Base-by-base conservation (phyloP, 2,888 invertebrate species). In the Rhodophaea formosa region DNA sequence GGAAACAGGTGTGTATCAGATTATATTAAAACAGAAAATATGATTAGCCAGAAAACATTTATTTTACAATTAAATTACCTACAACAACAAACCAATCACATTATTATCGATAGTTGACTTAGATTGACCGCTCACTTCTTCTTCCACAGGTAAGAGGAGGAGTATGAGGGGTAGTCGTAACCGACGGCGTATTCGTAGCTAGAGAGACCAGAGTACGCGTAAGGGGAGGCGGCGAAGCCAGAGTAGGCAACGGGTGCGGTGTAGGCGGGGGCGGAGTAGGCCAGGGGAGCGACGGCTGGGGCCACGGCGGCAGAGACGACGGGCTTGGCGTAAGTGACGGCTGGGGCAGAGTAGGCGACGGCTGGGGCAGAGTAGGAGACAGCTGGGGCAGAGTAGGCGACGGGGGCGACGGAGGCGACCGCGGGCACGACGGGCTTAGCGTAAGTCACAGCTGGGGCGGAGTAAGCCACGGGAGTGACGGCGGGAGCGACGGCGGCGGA, bases 281-380 rank as follows among this genome's bases (percentile, higher is more conserved):
- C 59, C 1, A 62, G 63, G 2, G 65, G 57, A 1, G 64, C 59
- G 56, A 63, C 63, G 5, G 64, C 57, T 8, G 59, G 57, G 6
- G 59, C 59, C 17, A 61, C 53, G 14, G 44, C 56, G 14, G 56
- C 47, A 3, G 47, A 39, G 1, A 14, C 12, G 56, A 59, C 57
- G 15, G 59, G 58, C 16, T 56, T 57, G 8, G 61, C 59, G 59
- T 60, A 59, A 12, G 59, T 58, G 43, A 59, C 59, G 3, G 62
- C 59, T 6, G 64, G 62, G 7, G 61, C 55, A 23, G 64, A 59
- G 60, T 65, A 61, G 45, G 66, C 59, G 46, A 64, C 59, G n/a
- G 39, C 39, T 39, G 55, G 54, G 7, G 60, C 51, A 51, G 46
- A 46, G 42, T 56, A 59, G 8, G 47, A 7, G n/a, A 59, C 57